Base-by-base conservation (phyloP, 2,888 invertebrate species). In the Ypsolopha scabrella region DNA sequence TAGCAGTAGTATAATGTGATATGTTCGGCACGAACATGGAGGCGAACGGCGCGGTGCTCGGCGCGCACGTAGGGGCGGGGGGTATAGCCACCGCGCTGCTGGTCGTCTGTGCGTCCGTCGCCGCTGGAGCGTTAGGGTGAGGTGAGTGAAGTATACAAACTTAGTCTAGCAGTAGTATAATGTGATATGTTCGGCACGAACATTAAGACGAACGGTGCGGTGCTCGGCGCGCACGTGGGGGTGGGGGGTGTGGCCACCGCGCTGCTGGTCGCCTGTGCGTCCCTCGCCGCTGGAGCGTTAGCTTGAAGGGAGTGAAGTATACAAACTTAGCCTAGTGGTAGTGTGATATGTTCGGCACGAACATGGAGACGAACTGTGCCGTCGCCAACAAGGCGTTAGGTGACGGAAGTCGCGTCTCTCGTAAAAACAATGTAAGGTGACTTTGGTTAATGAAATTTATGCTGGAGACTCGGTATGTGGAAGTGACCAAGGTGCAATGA, bases 101-200 rank as follows among this genome's bases (percentile, higher is more conserved):
- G 33, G 92, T 90, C 1, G 75, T 92, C 37, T 62, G 90, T 43
- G 91, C 91, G n/a, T 90, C 91, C 0, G 58, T 91, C 48, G 89
- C 90, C 0, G 90, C 91, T 53, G 92, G 92, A 63, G 89, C 90
- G 60, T 87, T 92, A 67, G 92, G 92, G 92, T 93, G 92, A 92
- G 92, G 92, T 93, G 62, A 73, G 92, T 89, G 56, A 2, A 14
- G 2, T 24, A 24, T 24, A 10, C 9, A 44, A 13, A 34, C 37
- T 11, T 38, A 44, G 50, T n/a, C 34, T 35, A 34, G 51, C 46
- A 49, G 51, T 41, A 41, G 24, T 24, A 24, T 24, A 24, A 4
- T 24, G 24, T 24, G 24, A 24, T 24, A 24, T 24, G 24, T 24
- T 70, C 53, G 54, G 53, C 0, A 51, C 69, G 2, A 60, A 55